Percentiles rank a stretch among this genome's conserved stretches.
phyloP scores from a whole-genome alignment of 2,888 invertebrate genomes.

The Lathronympha strigana region DNA sequence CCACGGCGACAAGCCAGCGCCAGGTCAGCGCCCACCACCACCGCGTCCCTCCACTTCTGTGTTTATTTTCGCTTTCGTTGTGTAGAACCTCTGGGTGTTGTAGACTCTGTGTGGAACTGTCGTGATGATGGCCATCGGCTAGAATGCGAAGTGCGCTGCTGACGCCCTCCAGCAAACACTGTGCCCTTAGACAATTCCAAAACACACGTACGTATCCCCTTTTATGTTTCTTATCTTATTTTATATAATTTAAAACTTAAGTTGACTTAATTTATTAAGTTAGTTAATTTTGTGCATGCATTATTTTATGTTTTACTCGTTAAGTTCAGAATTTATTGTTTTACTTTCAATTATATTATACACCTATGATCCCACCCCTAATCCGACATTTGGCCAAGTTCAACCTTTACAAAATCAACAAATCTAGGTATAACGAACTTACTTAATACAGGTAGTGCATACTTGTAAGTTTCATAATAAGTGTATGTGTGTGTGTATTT shows the following conservation, averaged over 20 bases:
- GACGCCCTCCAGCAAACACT: conserved; percentile 81
- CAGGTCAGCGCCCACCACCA: conserved; percentile 82
- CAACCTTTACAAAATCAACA: background rate
- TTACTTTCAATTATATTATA: background rate
- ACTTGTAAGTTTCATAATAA: background rate
- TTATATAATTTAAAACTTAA: conserved; percentile 48
- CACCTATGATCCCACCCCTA: background rate
- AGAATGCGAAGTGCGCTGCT: conserved; percentile 84
- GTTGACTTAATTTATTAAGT: conserved; percentile 45
- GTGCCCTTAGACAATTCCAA: conserved; percentile 79
- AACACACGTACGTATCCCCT: conserved; percentile 79
- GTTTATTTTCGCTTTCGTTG: conserved; percentile 84
- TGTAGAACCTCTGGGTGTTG: conserved; percentile 81
- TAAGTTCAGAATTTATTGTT: background rate
- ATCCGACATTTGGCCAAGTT: background rate
- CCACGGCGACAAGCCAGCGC: conserved; percentile 72
- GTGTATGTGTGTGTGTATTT: background rate
- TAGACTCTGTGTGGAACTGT: conserved; percentile 81
- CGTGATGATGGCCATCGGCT: conserved; percentile 82
- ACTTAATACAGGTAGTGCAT: background rate
- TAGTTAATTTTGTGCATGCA: conserved; percentile 47
- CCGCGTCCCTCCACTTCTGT: conserved; percentile 77
- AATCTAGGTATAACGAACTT: background rate
- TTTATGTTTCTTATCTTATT: conserved; percentile 64
- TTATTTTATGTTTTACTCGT: background rate